Conservation (phyloP, 2,113 vertebrate species). For the Choloepus hoffmanni region DNA sequence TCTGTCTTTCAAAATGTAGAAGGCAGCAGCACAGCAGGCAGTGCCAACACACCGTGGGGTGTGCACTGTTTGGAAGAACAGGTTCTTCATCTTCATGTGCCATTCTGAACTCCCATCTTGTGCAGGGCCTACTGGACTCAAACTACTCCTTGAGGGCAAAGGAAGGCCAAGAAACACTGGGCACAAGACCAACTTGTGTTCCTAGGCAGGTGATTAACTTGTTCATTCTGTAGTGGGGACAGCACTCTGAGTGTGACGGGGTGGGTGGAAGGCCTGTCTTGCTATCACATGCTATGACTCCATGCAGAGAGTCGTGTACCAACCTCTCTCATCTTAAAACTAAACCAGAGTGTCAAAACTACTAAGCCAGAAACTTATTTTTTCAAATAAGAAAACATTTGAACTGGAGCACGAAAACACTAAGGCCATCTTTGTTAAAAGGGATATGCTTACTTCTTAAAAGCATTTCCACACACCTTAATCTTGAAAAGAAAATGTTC, state of each 20-base stretch:
- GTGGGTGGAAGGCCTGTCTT: background rate
- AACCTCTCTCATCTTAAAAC: background rate
- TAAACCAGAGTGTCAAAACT: background rate
- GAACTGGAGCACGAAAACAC: background rate
- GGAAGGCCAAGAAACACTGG: background rate
- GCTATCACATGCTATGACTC: background rate
- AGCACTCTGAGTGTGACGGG: background rate
- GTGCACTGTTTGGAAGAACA: fast-evolving
- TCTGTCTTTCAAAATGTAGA: background rate
- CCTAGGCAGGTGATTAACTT: background rate
- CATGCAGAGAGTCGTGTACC: background rate
- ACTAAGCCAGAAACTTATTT: background rate
- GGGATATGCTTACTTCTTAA: background rate
- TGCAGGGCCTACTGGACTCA: background rate
- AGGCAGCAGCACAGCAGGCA: fast-evolving
- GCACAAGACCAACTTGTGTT: background rate
- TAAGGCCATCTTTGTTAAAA: background rate
- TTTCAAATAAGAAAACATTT: background rate
- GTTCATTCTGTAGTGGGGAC: fast-evolving
- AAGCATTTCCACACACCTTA: background rate
- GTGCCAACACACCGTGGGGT: background rate
- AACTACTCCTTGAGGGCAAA: background rate
- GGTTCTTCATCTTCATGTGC: background rate
- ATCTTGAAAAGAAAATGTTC: background rate
- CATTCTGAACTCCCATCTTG: too few relatives aligned